Percentiles rank a stretch among this genome's conserved stretches.
These are phyloP conservation scores for Uloborus plumipes DNA, from an alignment of 2,888 invertebrate genomes.

Conservation along the genomic window DNA sequence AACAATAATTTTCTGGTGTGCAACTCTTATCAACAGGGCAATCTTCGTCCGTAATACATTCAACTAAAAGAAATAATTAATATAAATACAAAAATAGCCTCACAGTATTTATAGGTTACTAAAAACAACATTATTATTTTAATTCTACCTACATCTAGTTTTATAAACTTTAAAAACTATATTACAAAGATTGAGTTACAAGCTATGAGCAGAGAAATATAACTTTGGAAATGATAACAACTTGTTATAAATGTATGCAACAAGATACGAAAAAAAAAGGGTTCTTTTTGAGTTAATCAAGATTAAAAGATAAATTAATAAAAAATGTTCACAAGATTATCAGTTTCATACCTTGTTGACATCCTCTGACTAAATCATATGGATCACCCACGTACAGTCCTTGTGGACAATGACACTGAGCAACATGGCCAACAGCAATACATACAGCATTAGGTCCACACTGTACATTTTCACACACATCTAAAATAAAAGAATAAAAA, in stretches of 20 bases:
- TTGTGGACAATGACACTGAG: conserved; percentile 90
- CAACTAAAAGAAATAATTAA: conserved; percentile 63
- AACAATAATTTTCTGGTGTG: conserved; percentile 83
- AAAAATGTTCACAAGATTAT: background rate
- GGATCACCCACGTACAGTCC: conserved; percentile 90
- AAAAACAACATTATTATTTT: background rate
- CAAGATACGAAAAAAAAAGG: background rate
- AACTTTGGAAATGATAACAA: background rate
- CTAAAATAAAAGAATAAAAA: conserved; percentile 65
- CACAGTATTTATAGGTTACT: background rate
- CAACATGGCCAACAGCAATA: conserved; percentile 88
- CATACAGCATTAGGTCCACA: conserved; percentile 92
- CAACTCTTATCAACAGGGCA: conserved; percentile 81
- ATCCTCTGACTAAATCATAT: conserved; percentile 78
- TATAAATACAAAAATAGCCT: background rate
- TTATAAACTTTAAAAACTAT: too few relatives aligned
- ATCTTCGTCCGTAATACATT: conserved; percentile 75
- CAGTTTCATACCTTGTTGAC: conserved; percentile 64
- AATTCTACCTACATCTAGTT: background rate
- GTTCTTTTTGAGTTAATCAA: background rate
- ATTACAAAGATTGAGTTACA: too few relatives aligned
- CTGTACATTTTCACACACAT: conserved; percentile 82
- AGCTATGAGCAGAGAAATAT: background rate
- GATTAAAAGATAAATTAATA: background rate
- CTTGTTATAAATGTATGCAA: background rate